These are phyloP conservation scores for Embidobia sp. DNA, from an alignment of 2,888 invertebrate species.

Conservation along the genomic window DNA sequence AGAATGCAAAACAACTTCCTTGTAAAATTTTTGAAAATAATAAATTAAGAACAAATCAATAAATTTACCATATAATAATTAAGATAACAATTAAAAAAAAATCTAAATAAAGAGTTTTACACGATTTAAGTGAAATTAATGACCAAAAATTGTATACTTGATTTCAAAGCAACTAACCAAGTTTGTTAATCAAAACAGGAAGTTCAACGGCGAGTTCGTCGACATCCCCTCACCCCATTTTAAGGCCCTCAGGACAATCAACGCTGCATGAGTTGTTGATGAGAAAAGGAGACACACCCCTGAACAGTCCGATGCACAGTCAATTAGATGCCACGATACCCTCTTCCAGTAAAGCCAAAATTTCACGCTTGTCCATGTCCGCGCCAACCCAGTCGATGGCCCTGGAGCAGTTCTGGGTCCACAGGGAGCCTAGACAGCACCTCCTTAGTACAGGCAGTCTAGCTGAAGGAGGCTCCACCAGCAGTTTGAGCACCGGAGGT, in stretches of 20 bases:
- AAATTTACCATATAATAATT: too few species aligned
- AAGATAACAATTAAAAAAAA: too few species aligned
- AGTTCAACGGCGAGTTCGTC: constrained; percentile 80
- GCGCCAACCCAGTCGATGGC: constrained; percentile 91
- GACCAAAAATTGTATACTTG: background rate
- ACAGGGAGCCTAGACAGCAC: constrained; percentile 93
- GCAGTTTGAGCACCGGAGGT: constrained; percentile 91
- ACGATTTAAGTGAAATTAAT: background rate
- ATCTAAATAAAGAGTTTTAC: too few species aligned
- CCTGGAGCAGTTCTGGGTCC: constrained; percentile 92
- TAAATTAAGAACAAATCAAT: too few species aligned
- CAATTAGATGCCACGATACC: constrained; percentile 68
- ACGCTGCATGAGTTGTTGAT: constrained; percentile 87
- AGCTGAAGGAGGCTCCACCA: constrained; percentile 92
- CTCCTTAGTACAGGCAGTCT: constrained; percentile 90
- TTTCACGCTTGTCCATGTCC: constrained; percentile 90
- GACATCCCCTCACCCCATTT: constrained; percentile 78
- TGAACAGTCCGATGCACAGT: constrained; percentile 71
- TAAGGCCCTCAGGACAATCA: constrained; percentile 77
- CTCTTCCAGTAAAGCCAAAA: constrained; percentile 79
- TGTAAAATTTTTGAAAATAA: too few species aligned
- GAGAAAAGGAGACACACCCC: constrained; percentile 84
- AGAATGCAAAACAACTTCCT: too few species aligned
- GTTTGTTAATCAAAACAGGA: too few species aligned
- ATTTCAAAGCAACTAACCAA: too few species aligned